A percentile compares a stretch with the other conserved stretches of the same genome.
Evolutionary conservation across 2,888 invertebrate species (phyloP).

Genomic region (Malacosoma neustria): DNA sequence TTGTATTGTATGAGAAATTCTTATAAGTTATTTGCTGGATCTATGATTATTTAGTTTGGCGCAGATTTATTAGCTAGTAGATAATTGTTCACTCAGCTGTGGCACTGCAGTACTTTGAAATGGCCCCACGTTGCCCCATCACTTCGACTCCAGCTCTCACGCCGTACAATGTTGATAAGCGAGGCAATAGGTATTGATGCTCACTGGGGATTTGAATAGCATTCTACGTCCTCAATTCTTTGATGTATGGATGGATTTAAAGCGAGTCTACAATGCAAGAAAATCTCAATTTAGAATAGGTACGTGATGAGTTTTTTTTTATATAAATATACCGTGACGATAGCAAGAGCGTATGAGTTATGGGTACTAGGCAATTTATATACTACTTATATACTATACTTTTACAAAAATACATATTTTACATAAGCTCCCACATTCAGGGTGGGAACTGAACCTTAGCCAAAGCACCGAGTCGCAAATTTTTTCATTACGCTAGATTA

Average conservation of each 20-base stretch:
- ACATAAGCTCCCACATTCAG: too few relatives aligned
- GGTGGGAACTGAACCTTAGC: too few relatives aligned
- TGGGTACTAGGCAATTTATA: too few relatives aligned
- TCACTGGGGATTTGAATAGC: slow-evolving; percentile 65
- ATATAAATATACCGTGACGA: too few relatives aligned
- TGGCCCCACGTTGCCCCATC: slow-evolving; percentile 22
- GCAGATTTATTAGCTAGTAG: background rate
- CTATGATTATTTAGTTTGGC: too few relatives aligned
- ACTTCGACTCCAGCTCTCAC: slow-evolving; percentile 27
- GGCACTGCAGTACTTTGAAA: slow-evolving; percentile 56
- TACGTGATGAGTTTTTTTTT: slow-evolving; percentile 25
- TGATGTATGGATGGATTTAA: slow-evolving; percentile 60
- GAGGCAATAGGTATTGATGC: slow-evolving; percentile 70
- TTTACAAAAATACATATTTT: slow-evolving; percentile 18
- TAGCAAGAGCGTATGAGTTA: too few relatives aligned
- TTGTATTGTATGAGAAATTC: too few relatives aligned
- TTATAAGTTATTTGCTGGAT: too few relatives aligned
- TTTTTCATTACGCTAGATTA: too few relatives aligned
- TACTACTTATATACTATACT: background rate
- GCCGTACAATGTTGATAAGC: slow-evolving; percentile 59
- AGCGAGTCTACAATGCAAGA: slow-evolving; percentile 40
- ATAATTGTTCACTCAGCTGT: slow-evolving; percentile 27
- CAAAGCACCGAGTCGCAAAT: too few relatives aligned
- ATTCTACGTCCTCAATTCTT: slow-evolving; percentile 57
- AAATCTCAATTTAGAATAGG: slow-evolving; percentile 41